Conservation (phyloP, 2,797 vertebrate genomes). For the Coranthus polyacanthus region DNA sequence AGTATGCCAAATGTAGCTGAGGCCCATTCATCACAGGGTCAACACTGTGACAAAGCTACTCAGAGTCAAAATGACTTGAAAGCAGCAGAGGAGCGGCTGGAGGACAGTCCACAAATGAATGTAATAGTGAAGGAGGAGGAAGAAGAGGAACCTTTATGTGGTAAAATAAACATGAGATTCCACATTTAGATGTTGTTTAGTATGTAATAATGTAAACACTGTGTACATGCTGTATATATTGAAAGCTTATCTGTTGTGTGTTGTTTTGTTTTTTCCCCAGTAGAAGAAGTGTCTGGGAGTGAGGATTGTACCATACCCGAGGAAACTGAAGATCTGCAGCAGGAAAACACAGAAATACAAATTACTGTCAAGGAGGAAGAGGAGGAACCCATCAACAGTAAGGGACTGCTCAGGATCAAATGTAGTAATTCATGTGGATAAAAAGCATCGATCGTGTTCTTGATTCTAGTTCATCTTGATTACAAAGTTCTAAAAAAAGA, state of each 20-base stretch:
- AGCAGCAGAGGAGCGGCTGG: constrained; percentile 25
- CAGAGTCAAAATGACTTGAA: constrained; percentile 17
- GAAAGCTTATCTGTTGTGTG: not conserved
- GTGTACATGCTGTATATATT: too few species aligned
- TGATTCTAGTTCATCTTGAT: too few species aligned
- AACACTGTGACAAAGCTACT: constrained; percentile 34
- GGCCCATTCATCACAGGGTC: constrained; percentile 25
- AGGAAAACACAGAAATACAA: constrained; percentile 59
- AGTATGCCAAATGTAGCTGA: constrained; percentile 25
- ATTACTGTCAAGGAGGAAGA: constrained; percentile 76
- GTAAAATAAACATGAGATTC: constrained; percentile 47
- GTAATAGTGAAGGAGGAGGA: constrained; percentile 80
- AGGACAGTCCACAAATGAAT: constrained; percentile 67
- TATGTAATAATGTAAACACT: not conserved
- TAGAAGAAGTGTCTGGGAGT: constrained; percentile 45
- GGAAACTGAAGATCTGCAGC: constrained; percentile 36
- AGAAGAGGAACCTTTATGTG: constrained; percentile 75
- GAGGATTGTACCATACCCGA: constrained; percentile 43
- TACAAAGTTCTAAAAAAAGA: too few species aligned
- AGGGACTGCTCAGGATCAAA: constrained; percentile 30
- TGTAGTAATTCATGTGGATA: too few species aligned
- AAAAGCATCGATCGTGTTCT: too few species aligned
- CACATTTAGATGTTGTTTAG: not conserved
- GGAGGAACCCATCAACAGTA: constrained; percentile 65
- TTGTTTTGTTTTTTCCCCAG: constrained; percentile 6